Evolutionary conservation across 2,888 invertebrate genomes (phyloP).

Genomic region (Apodemia duryi): DNA sequence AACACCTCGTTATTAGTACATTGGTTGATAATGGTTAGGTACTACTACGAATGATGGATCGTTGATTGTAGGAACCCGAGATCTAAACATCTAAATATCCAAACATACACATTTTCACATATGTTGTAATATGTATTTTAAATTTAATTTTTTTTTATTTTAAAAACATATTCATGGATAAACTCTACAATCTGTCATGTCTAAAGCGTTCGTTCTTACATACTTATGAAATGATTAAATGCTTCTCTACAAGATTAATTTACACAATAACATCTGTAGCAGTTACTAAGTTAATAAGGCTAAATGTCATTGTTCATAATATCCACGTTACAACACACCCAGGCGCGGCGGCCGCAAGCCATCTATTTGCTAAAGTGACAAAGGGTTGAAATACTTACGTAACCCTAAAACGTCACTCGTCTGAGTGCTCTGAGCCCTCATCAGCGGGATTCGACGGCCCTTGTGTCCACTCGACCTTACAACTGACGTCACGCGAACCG

Average conservation of each 20-base stretch:
- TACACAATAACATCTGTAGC: background rate
- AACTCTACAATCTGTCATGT: background rate
- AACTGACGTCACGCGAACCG: conserved; percentile 29
- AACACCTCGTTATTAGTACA: too few relatives aligned
- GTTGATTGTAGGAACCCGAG: too few relatives aligned
- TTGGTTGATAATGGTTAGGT: too few relatives aligned
- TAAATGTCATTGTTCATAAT: conserved; percentile 13
- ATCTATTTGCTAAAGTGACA: conserved; percentile 26
- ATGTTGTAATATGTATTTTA: too few relatives aligned
- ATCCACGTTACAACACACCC: conserved; percentile 6
- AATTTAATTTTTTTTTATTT: too few relatives aligned
- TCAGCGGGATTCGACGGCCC: conserved; percentile 37
- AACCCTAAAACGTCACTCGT: conserved; percentile 28
- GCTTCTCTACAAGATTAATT: background rate
- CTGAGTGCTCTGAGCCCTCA: conserved; percentile 33
- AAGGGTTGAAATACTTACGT: conserved; percentile 26
- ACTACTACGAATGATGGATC: too few relatives aligned
- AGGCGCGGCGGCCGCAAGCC: conserved; percentile 19
- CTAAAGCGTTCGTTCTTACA: background rate
- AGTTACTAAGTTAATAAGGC: conserved; percentile 1
- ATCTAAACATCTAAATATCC: too few relatives aligned
- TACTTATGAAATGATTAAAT: background rate
- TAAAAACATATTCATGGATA: too few relatives aligned
- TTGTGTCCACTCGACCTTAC: conserved; percentile 36
- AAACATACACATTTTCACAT: too few relatives aligned